A percentile compares a stretch with the other conserved stretches of the same genome.
Evolutionary conservation across 2,888 invertebrate species (phyloP).

Genomic region (Dicyrtoma fusca): DNA sequence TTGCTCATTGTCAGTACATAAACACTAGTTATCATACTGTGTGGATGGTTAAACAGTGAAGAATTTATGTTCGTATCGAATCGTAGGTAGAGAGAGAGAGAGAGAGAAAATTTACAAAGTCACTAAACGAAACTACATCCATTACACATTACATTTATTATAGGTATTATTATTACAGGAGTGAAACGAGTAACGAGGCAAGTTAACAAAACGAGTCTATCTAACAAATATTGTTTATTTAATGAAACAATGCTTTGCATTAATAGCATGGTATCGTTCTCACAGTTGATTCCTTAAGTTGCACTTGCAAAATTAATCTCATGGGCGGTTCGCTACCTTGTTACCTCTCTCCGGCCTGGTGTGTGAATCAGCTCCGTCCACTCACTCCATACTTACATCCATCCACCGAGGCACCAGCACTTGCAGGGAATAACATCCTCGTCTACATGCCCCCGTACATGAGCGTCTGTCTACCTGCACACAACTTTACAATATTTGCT

Average conservation of each 20-base stretch:
- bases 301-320: constrained; percentile 44
- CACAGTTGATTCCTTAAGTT: constrained; percentile 16
- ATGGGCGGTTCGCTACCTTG: constrained; percentile 49
- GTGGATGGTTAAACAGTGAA: constrained; percentile 14
- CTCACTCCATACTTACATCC: no score
- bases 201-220: constrained; percentile 40
- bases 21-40: constrained; percentile 18
- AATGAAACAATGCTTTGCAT: constrained; percentile 43
- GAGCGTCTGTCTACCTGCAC: background rate
- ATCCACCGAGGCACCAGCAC: no score
- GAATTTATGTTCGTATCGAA: constrained; percentile 32
- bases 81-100: constrained; percentile 13
- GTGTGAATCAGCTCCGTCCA: background rate
- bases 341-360: constrained; percentile 17
- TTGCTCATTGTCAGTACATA: constrained; percentile 20
- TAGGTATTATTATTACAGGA: constrained; percentile 32
- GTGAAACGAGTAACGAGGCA: constrained; percentile 19
- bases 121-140: constrained; percentile 40
- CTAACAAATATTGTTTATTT: constrained; percentile 42
- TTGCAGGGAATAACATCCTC: no score
- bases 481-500: constrained; percentile 5
- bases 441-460: background rate
- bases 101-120: constrained; percentile 21
- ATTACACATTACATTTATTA: constrained; percentile 38
- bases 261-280: constrained; percentile 40